Conservation (phyloP, 2,888 invertebrate species). For the Eristalinus aeneus region DNA sequence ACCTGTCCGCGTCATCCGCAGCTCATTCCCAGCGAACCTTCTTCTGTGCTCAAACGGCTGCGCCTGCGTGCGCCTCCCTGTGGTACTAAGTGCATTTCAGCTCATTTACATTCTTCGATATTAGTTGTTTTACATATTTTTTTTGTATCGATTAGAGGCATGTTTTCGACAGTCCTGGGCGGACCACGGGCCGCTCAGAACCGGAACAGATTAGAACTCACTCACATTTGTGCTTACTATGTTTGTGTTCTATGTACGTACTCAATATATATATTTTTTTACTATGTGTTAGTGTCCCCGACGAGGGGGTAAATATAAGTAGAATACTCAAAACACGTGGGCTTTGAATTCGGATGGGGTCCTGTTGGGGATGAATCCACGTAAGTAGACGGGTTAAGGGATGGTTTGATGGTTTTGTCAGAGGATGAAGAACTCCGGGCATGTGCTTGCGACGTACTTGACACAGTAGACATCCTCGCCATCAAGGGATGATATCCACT, state of each 20-base stretch:
- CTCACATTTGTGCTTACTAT: constrained; percentile 14
- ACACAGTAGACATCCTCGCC: too few relatives aligned
- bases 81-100: constrained; percentile 15
- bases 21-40: constrained; percentile 4
- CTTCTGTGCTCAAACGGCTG: neutral
- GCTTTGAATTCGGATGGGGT: neutral
- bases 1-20: neutral
- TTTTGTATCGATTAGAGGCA: constrained; percentile 23
- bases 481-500: too few relatives aligned
- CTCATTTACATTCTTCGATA: constrained; percentile 26
- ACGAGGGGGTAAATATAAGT: neutral
- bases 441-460: too few relatives aligned
- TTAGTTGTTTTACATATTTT: constrained; percentile 4
- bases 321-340: neutral
- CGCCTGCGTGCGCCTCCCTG: constrained; percentile 7
- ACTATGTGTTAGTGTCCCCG: neutral
- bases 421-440: too few relatives aligned
- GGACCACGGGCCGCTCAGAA: neutral
- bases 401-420: too few relatives aligned
- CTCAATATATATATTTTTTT: constrained; percentile 12
- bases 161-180: neutral
- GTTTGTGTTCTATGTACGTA: constrained; percentile 28
- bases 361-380: too few relatives aligned
- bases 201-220: constrained; percentile 1
- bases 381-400: too few relatives aligned